phyloP scores from a whole-genome alignment of 2,888 invertebrate genomes.

The Cynaeus angustus region DNA sequence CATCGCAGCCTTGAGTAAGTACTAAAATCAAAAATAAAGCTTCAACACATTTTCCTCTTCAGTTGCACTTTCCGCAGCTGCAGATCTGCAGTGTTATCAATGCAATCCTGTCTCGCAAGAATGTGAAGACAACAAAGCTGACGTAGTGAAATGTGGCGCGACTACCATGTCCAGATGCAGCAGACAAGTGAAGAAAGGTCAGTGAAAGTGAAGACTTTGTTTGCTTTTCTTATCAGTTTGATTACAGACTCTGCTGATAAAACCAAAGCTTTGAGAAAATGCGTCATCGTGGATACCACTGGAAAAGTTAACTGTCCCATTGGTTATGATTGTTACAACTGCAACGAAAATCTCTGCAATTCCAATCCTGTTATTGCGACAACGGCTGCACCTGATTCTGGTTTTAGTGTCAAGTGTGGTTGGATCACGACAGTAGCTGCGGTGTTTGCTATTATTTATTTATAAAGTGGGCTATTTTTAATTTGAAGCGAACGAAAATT shows the following conservation, averaged over 20 bases:
- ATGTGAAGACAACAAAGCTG: conserved; percentile 5
- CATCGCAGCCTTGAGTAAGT: neutral
- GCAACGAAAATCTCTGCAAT: conserved; percentile 1
- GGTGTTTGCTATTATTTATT: neutral
- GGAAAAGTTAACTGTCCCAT: conserved; percentile 2
- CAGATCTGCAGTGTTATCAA: conserved; percentile 13
- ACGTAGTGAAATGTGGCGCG: neutral
- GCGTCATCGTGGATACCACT: neutral
- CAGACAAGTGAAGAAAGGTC: conserved; percentile 19
- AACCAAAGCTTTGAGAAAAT: conserved; percentile 2
- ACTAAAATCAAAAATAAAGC: neutral
- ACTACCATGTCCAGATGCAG: neutral
- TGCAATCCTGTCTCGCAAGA: conserved; percentile 1
- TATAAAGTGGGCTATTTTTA: neutral
- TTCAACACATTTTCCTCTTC: neutral
- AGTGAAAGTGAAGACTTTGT: too few species aligned
- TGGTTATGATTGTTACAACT: conserved; percentile 5
- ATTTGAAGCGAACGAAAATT: neutral
- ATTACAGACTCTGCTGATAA: conserved; percentile 1
- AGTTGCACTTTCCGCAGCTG: neutral
- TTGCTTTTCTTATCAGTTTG: too few species aligned
- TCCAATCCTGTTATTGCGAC: neutral
- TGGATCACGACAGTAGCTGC: neutral
- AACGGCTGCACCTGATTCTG: neutral
- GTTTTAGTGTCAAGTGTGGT: neutral